A percentile compares a stretch with the other conserved stretches of the same genome.
Conservation (phyloP, 2,797 vertebrate species). For the Stomatorhinus walkeri region DNA sequence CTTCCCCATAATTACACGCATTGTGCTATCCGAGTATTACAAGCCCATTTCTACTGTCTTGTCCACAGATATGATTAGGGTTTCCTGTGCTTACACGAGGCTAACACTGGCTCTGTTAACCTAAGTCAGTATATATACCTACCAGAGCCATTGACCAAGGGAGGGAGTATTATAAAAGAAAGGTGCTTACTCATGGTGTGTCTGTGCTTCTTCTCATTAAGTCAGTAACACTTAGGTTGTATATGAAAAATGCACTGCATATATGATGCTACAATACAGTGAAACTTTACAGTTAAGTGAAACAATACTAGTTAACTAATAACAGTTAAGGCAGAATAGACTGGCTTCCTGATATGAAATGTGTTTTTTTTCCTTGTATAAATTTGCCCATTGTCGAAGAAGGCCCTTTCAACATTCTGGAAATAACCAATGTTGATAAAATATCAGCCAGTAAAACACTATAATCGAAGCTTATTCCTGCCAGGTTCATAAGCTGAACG, state of each 20-base stretch:
- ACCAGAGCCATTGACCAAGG: not conserved
- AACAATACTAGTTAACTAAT: not conserved
- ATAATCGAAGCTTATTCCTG: not conserved
- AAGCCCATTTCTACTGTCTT: not conserved
- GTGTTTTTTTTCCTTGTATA: not conserved
- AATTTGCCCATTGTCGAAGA: not conserved
- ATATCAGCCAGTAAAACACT: not conserved
- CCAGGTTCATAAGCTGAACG: not conserved
- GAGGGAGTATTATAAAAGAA: not conserved
- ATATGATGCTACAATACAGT: not conserved
- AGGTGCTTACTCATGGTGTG: not conserved
- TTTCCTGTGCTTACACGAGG: not conserved
- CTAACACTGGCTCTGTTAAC: not conserved
- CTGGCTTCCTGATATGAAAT: not conserved
- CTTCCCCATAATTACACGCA: not conserved
- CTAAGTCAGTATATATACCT: not conserved
- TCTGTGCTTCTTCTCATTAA: not conserved
- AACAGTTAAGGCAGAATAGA: constrained; percentile 7
- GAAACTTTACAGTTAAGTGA: not conserved
- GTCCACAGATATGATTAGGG: not conserved
- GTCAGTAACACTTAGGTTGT: not conserved
- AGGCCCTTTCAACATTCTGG: not conserved
- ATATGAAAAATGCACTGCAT: not conserved
- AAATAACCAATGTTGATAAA: not conserved
- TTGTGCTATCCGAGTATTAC: not conserved